phyloP scores from a whole-genome alignment of 2,888 invertebrate genomes.

The Oligia latruncula region DNA sequence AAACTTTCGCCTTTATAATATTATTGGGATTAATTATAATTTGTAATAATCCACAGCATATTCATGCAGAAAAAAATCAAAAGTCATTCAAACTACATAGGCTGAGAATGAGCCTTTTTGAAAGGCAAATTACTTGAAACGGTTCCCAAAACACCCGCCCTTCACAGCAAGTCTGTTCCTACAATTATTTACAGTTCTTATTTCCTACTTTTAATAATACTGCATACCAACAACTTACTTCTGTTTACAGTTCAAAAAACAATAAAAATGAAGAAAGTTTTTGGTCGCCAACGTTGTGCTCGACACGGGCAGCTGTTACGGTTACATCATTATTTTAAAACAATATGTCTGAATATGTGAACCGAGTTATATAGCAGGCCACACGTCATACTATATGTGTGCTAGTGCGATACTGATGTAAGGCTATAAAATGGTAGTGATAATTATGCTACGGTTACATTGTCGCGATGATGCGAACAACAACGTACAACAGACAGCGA shows the following conservation, averaged over 20 bases:
- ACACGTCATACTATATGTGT: neutral
- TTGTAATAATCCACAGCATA: neutral
- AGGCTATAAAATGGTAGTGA: neutral
- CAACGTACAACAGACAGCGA: too few species aligned
- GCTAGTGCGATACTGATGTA: neutral
- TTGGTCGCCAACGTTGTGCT: slow-evolving; percentile 4
- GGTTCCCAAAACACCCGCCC: neutral
- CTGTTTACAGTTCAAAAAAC: slow-evolving; percentile 32
- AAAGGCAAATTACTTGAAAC: neutral
- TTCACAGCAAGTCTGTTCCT: neutral
- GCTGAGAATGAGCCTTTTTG: neutral
- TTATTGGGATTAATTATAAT: too few species aligned
- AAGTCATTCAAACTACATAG: neutral
- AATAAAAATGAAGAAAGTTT: slow-evolving; percentile 43
- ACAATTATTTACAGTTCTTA: neutral
- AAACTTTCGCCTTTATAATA: too few species aligned
- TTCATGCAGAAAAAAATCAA: too few species aligned
- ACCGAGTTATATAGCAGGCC: slow-evolving; percentile 4
- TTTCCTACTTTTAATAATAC: neutral
- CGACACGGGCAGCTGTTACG: slow-evolving; percentile 23
- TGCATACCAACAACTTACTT: neutral
- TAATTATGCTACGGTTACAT: neutral
- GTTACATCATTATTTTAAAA: slow-evolving; percentile 45
- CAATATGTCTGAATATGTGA: slow-evolving; percentile 23
- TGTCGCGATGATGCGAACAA: neutral